Conservation (phyloP, 2,797 vertebrate species). For the Melanotaenia parkinsoni region DNA sequence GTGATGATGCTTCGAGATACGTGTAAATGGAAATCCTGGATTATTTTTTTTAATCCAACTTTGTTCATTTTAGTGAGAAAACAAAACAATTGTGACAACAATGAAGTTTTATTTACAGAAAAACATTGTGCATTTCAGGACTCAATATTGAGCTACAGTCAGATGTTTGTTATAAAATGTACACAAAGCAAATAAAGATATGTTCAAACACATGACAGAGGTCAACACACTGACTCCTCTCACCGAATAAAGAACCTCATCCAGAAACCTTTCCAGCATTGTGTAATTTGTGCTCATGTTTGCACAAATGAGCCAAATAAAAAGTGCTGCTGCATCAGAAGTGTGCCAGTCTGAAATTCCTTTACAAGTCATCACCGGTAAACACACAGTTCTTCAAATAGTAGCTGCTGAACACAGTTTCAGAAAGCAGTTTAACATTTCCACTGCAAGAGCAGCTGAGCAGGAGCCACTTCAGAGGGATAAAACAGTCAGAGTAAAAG, state of each 20-base stretch:
- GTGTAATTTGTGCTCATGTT: background rate
- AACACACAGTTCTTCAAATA: background rate
- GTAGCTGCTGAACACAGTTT: background rate
- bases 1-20: no score
- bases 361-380: background rate
- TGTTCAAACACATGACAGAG: background rate
- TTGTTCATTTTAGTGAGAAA: background rate
- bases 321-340: background rate
- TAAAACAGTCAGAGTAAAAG: background rate
- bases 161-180: background rate
- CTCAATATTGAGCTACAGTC: background rate
- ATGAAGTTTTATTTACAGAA: constrained; percentile 11
- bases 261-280: background rate
- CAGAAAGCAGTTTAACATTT: background rate
- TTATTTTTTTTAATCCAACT: background rate
- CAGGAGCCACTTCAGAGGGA: no score
- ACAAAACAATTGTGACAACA: no score
- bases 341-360: background rate
- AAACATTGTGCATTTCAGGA: background rate
- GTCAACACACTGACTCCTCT: background rate
- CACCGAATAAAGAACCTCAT: background rate
- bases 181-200: background rate
- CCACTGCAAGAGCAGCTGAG: background rate
- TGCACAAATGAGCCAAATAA: background rate
- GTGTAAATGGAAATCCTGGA: no score